Evolutionary conservation across 2,797 vertebrate genomes (phyloP).

Genomic region (Balearica regulorum): DNA sequence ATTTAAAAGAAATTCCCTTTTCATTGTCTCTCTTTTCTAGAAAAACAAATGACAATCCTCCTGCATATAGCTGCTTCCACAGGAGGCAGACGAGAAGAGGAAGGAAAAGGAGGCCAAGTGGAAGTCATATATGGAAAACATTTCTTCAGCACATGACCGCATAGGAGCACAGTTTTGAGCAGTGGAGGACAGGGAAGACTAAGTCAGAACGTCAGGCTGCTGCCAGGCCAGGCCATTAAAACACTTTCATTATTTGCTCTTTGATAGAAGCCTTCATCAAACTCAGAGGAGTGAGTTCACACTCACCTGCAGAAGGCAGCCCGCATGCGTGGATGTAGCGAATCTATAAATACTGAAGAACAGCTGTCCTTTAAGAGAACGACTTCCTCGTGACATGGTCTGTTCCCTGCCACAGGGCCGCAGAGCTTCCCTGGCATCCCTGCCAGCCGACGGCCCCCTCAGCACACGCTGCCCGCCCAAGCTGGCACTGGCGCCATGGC

Average conservation of each 20-base stretch:
- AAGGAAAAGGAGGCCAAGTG: not conserved
- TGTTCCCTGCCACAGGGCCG: fast-evolving
- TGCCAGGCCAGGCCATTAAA: not conserved
- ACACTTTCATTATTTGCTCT: not conserved
- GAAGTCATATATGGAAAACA: not conserved
- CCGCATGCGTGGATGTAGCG: fast-evolving
- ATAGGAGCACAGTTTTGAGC: not conserved
- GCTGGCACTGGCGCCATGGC: not conserved
- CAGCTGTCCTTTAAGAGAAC: fast-evolving
- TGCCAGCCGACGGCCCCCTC: not conserved
- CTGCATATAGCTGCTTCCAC: not conserved
- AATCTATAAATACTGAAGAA: not conserved
- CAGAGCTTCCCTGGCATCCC: not conserved
- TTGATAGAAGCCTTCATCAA: not conserved
- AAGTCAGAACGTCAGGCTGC: not conserved
- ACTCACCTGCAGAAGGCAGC: not conserved
- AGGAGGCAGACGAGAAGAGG: not conserved
- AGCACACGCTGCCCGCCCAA: not conserved
- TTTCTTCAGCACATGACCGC: not conserved
- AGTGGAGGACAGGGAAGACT: not conserved
- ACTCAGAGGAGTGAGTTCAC: not conserved
- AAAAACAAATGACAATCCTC: not conserved
- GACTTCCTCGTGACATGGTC: fast-evolving
- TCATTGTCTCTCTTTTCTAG: not conserved
- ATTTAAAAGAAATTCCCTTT: not conserved